Base-by-base conservation (phyloP, 2,888 invertebrate species). In the Diadegma fenestrale region DNA sequence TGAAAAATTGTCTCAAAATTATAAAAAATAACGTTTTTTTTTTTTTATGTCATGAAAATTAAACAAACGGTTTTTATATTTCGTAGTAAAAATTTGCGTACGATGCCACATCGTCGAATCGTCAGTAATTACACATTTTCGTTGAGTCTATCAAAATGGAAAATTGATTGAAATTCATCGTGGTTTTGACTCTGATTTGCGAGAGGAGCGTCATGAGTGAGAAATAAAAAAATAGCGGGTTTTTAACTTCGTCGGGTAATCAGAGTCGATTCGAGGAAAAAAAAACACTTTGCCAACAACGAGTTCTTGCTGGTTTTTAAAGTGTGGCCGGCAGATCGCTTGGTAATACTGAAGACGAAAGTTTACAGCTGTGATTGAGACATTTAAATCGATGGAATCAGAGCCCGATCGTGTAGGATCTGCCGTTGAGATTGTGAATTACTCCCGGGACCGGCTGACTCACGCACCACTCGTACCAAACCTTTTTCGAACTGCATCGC, bases 391-490 rank as follows among this genome's bases (percentile, higher is more conserved):
- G 41, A 71, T 63, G 64, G 58, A 80, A 82, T 92, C 92, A 95
- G 76, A 96, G 94, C 85, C 96, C 96, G 86, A 97, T 97, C 75
- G 95, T 96, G 91, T 96, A 96, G 3, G 97, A 96, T 86, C 97
- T 94, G n/a, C 97, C 97, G 90, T 95, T 96, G 8, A 96, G 95
- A 94, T 97, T 97, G 92, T 97, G 96, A 82, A 97, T 95, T 2
- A 95, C 93, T 17, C 95, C 93, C 17, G 95, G 94, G 17, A 94
- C 90, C 0, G 97, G 97, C 82, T 95, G 94, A 8, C 95, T 95
- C 19, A 97, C 95, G 89, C 97, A 96, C 99, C 99, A 99, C 94
- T 99, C 99, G 91, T 99, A 99, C 99, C 99, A 99, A 12, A 99
- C 98, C 92, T 97, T 97, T 86, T 97, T 96, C 3, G 95, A 93